Evolutionary conservation across 2,888 invertebrate species (phyloP), one percentile per base, ranked within the genome.

Genomic region (Zygogramma bicolorata): DNA sequence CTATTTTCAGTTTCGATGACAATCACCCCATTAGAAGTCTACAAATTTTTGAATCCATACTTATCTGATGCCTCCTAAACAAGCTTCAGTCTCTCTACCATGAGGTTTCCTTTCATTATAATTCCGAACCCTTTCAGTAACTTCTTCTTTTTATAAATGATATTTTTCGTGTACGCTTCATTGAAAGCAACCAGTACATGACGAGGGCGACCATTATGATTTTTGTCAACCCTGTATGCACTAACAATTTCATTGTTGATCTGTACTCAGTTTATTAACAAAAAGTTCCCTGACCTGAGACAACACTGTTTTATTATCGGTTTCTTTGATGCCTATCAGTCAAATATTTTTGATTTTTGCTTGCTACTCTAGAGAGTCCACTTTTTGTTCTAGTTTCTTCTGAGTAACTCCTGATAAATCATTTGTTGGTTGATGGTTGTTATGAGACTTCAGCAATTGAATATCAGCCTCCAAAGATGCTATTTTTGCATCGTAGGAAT

Each of bases 31-130:
- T 70, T 67, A 29, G 57, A 42, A 38, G 59, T 59, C 68, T 70
- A 66, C 15, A 70, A 62, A 66, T 73, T 73, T 61, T 66, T 73
- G 53, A 70, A 70, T 10, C 70, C 70, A 34, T 60, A 63, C 38
- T 57, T 70, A 20, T 70, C 70, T 18, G 70, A 70, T 22, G 73
- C 62, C 20, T 20, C 18, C 53, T 40, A 42, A 25, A 73, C 46
- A 20, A 70, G 18, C 18, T 70, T 42, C 40, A 61, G 46, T 53
- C 67, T 66, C 34, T 27, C 40, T 18, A 61, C 61, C 10, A 66
- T 73, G 20, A 73, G 29, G 10, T 63, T 63, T 49, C 66, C 66
- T 46, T 61, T 73, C 46, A 73, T 73, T 25, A 58, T 63, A 15
- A 67, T 66, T 49, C 49, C 57, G 25, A 40, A 59, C 38, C 63